Evolutionary conservation across 1,140 invertebrate species (phyloP), one percentile per base, ranked within the genome.

Genomic region (Macrotrachela quadricornifera): DNA sequence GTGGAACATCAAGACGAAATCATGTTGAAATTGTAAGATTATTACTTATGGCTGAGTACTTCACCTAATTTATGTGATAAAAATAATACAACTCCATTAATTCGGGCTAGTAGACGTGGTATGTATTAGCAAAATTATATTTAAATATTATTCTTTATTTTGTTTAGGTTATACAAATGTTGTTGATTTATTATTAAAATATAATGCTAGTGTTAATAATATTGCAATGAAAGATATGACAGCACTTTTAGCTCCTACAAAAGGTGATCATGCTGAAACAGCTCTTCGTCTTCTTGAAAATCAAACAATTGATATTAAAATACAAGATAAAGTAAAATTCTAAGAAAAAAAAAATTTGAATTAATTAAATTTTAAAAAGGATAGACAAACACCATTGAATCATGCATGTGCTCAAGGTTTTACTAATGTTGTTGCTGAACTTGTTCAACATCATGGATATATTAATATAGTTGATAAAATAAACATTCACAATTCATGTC

Each of bases 1-100:
- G 90, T 36, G 95, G 90, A 85, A 86, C 90, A 11, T 76, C 87
- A 3, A 91, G 91, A 0, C 72, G 90, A 59, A 85, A 87, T 11
- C 79, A 85, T 70, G 74, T 77, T 15, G 78, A 83, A 57, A 85
- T 96, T 58, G 85, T 85, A 2, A 76, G 78, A 61, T 73, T 79
- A 53, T 73, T 96, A 21, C 73, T 95, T 46, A 30, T 8, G 57
- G 85, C 83, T 21, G 85, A n/a, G 87, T 90, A 68, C 78, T 88
- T 16, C 90, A 92, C 71, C 78, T 83, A 30, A 80, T 82, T 42
- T 86, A 90, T 68, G 92, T 90, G 72, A 78, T 79, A 64, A 62
- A 76, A 94, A 94, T 73, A 91, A 87, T 14, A 95, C 88, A 0
- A 91, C 90, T 0, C 85, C 91, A 2, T 68, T 97, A 6, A 80